Percentiles rank a stretch among this genome's conserved stretches.
Conservation (phyloP, 2,797 vertebrate species). For the Poecilia velifera region DNA sequence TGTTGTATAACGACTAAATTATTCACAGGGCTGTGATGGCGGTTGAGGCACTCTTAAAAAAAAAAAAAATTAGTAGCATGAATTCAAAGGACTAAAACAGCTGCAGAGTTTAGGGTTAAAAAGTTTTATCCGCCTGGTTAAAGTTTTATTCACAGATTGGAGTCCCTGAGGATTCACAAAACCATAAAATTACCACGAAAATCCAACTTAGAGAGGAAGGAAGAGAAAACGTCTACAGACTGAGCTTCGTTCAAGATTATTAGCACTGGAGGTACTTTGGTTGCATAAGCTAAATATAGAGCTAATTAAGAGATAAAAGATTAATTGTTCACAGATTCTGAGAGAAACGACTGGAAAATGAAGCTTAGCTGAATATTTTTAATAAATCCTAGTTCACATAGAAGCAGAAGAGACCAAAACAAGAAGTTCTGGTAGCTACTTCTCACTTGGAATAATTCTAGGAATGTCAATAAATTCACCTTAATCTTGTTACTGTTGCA, state of each 20-base stretch:
- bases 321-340: slow-evolving; percentile 3
- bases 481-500: background rate
- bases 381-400: background rate
- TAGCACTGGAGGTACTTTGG: background rate
- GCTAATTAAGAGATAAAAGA: background rate
- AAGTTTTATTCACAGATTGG: slow-evolving; percentile 66
- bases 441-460: background rate
- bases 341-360: background rate
- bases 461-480: background rate
- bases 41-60: slow-evolving; percentile 68
- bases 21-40: slow-evolving; percentile 69
- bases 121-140: slow-evolving; percentile 67
- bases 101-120: slow-evolving; percentile 68
- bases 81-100: slow-evolving; percentile 55
- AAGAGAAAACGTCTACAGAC: background rate
- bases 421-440: background rate
- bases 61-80: slow-evolving; percentile 59
- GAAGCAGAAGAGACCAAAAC: background rate
- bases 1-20: slow-evolving; percentile 76
- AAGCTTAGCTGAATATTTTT: background rate
- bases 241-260: slow-evolving; percentile 12
- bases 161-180: slow-evolving; percentile 40
- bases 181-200: slow-evolving; percentile 26
- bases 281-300: background rate
- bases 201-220: slow-evolving; percentile 8